Percentiles rank a stretch among this genome's conserved stretches.
phyloP scores from a whole-genome alignment of 2,888 invertebrate genomes.

The Drosophila meridionalis region DNA sequence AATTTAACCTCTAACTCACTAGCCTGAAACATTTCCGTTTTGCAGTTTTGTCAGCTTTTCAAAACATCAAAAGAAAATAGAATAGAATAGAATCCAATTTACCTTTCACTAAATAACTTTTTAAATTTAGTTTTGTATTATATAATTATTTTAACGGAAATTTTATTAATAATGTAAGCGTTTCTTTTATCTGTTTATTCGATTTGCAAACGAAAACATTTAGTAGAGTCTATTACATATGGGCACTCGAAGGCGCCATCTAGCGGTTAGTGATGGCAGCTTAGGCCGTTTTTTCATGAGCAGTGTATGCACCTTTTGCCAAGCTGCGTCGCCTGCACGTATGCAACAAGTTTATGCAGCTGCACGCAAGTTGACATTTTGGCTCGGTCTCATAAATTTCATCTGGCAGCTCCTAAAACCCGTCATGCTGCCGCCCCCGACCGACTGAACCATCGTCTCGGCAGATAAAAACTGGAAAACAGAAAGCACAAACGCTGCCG shows the following conservation, averaged over 20 bases:
- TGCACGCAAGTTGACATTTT: slow-evolving; percentile 66
- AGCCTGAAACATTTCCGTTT: too few species aligned
- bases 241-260: slow-evolving; percentile 5
- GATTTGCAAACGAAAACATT: background rate
- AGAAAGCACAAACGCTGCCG: slow-evolving; percentile 24
- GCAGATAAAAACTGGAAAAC: slow-evolving; percentile 31
- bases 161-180: too few species aligned
- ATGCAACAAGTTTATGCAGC: slow-evolving; percentile 79
- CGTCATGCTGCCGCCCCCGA: background rate
- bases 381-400: slow-evolving; percentile 71
- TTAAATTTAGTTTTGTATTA: too few species aligned
- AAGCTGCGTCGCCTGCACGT: slow-evolving; percentile 23
- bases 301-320: slow-evolving; percentile 6
- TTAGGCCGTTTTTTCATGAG: slow-evolving; percentile 23
- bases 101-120: too few species aligned
- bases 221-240: background rate
- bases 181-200: background rate
- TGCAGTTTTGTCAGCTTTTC: too few species aligned
- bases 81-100: too few species aligned
- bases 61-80: too few species aligned
- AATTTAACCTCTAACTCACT: too few species aligned
- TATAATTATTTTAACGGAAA: too few species aligned
- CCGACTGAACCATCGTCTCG: background rate
- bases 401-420: slow-evolving; percentile 39
- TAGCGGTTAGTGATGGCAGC: background rate